phyloP scores from a whole-genome alignment of 2,113 vertebrate genomes.

The Gambusia holbrooki region DNA sequence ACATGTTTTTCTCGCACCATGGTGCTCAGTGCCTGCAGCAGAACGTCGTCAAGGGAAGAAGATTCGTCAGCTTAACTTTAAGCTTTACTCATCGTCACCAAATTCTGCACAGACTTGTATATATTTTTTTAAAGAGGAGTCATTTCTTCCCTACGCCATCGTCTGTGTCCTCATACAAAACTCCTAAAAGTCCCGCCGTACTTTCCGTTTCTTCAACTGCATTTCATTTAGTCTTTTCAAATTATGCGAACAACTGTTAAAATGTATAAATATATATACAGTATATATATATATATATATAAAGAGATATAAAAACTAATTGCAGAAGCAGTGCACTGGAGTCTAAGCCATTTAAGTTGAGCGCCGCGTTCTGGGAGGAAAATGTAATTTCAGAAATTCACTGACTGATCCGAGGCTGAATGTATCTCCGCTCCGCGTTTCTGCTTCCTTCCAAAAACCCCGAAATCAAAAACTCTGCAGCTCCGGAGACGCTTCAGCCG shows the following conservation, averaged over 20 bases:
- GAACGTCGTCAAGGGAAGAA: slow-evolving; percentile 20
- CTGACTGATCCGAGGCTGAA: slow-evolving; percentile 53
- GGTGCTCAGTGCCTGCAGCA: slow-evolving; percentile 73
- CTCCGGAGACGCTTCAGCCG: slow-evolving; percentile 11
- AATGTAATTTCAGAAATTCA: background rate
- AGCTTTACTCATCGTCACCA: slow-evolving; percentile 76
- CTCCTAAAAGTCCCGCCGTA: slow-evolving; percentile 54
- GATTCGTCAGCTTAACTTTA: slow-evolving; percentile 36
- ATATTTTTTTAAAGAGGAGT: slow-evolving; percentile 34
- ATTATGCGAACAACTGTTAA: slow-evolving; percentile 44
- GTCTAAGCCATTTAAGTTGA: slow-evolving; percentile 75
- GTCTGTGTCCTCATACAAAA: slow-evolving; percentile 29
- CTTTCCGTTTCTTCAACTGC: slow-evolving; percentile 8
- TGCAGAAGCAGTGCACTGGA: slow-evolving; percentile 78
- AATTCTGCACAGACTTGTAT: slow-evolving; percentile 62
- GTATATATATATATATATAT: slow-evolving; percentile 21
- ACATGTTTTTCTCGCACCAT: slow-evolving; percentile 15
- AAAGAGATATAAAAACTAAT: slow-evolving; percentile 43
- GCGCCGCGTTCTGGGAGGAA: slow-evolving; percentile 11
- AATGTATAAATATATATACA: slow-evolving; percentile 55
- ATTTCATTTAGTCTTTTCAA: slow-evolving; percentile 45
- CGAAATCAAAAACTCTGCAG: slow-evolving; percentile 11
- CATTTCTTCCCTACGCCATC: background rate
- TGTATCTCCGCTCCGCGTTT: slow-evolving; percentile 56
- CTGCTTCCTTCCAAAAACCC: slow-evolving; percentile 36